A percentile compares a stretch with the other conserved stretches of the same genome.
These are phyloP conservation scores for Drosophila prolongata DNA, from an alignment of 2,888 invertebrate genomes.

Conservation along the genomic window DNA sequence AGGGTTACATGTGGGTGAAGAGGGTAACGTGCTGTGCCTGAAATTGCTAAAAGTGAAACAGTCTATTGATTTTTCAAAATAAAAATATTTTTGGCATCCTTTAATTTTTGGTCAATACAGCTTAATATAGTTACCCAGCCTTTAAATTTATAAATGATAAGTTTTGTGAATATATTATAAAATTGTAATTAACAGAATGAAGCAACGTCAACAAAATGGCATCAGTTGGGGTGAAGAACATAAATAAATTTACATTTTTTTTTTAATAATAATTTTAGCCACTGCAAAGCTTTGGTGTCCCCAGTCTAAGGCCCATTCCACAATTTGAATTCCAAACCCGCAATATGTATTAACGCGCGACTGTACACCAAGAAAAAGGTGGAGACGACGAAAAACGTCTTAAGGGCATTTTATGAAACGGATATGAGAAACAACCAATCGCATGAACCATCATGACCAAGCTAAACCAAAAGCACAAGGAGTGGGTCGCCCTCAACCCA, in stretches of 20 bases:
- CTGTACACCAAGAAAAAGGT: constrained; percentile 38
- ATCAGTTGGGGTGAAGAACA: too few relatives aligned
- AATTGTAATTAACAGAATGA: too few relatives aligned
- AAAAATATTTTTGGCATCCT: constrained; percentile 7
- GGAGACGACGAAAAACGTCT: constrained; percentile 46
- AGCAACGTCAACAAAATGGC: too few relatives aligned
- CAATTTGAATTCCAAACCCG: constrained; percentile 43
- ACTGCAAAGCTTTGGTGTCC: too few relatives aligned
- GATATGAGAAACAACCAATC: constrained; percentile 76
- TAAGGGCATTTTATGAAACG: constrained; percentile 75
- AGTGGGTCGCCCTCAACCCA: constrained; percentile 54
- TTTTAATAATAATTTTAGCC: too few relatives aligned
- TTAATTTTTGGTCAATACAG: constrained; percentile 1
- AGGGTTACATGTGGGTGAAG: constrained; percentile 64
- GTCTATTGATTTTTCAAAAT: constrained; percentile 69
- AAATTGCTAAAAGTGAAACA: constrained; percentile 65
- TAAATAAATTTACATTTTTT: too few relatives aligned
- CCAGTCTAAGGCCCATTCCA: background rate
- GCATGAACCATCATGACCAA: constrained; percentile 55
- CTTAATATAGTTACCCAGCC: too few relatives aligned
- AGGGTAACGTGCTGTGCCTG: constrained; percentile 20
- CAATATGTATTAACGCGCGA: constrained; percentile 56
- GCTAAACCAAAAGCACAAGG: constrained; percentile 16
- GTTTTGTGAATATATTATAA: too few relatives aligned
- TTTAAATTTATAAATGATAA: too few relatives aligned